Percentiles rank a stretch among this genome's conserved stretches.
Conservation (phyloP, 2,113 vertebrate genomes). For the Myocastor coypus region DNA sequence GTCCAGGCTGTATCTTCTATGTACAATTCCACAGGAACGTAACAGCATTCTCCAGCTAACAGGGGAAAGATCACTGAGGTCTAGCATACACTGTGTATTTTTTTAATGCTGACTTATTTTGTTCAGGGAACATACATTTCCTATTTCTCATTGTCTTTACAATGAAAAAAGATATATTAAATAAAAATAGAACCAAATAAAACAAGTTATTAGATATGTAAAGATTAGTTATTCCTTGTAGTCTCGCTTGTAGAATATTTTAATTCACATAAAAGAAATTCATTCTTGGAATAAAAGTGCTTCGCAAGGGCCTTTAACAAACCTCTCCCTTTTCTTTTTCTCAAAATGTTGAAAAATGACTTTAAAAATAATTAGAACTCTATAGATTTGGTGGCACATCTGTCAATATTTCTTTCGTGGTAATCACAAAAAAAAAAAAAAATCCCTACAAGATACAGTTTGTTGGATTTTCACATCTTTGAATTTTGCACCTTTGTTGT, state of each 20-base stretch:
- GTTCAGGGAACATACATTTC: neutral
- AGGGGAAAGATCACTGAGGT: neutral
- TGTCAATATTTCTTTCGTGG: neutral
- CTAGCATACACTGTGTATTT: neutral
- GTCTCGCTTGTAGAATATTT: neutral
- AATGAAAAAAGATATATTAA: neutral
- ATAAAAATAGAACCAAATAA: neutral
- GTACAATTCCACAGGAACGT: neutral
- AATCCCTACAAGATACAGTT: neutral
- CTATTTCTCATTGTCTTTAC: neutral
- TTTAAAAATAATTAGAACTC: neutral
- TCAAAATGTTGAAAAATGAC: neutral
- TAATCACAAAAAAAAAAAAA: neutral
- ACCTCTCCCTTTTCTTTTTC: neutral
- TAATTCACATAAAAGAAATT: neutral
- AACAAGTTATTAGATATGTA: neutral
- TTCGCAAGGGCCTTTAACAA: neutral
- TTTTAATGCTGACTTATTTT: neutral
- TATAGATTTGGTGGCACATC: neutral
- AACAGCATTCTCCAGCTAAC: neutral
- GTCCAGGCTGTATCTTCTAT: neutral
- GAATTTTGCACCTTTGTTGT: neutral
- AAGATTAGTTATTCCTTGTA: neutral
- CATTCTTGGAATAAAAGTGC: neutral
- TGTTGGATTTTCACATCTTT: neutral